Percentiles rank a stretch among this genome's conserved stretches.
These are phyloP conservation scores for Aepyceros melampus DNA, from an alignment of 2,113 vertebrate species.

Conservation along the genomic window DNA sequence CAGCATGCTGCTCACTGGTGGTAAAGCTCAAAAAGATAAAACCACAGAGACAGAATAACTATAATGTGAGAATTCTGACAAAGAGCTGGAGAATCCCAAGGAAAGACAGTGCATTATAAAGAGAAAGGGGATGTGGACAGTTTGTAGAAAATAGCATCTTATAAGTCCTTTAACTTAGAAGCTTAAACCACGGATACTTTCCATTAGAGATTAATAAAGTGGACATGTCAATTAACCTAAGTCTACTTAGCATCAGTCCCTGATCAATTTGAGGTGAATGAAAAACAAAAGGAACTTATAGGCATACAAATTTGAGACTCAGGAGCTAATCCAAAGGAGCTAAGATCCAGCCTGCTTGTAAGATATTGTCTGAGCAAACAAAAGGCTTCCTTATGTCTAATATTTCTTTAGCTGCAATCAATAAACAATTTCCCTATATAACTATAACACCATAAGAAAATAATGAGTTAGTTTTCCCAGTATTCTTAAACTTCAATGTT, in stretches of 20 bases:
- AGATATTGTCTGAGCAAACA: not conserved
- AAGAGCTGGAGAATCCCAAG: not conserved
- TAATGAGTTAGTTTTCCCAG: not conserved
- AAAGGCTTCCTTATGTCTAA: not conserved
- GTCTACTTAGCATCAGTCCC: not conserved
- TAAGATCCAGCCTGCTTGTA: not conserved
- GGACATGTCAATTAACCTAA: not conserved
- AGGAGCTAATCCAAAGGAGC: not conserved
- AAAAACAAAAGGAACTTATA: not conserved
- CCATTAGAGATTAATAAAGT: not conserved
- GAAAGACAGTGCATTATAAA: not conserved
- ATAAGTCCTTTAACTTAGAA: not conserved
- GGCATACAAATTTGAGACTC: not conserved
- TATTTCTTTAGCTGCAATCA: not conserved
- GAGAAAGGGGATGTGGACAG: not conserved
- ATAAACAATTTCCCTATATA: not conserved
- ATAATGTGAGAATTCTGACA: not conserved
- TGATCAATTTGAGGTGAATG: not conserved
- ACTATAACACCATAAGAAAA: not conserved
- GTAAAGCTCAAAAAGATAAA: not conserved
- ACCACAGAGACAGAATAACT: too few relatives aligned
- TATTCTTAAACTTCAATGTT: not conserved
- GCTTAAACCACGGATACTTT: not conserved
- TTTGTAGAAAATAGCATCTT: not conserved
- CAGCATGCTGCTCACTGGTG: not conserved